phyloP scores from a whole-genome alignment of 2,113 vertebrate species.

The Rattus norvegicus region GRCr8 NC_086023.1:136670001-136670500 shows the following conservation, averaged over 20 bases:
- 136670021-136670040: neutral
- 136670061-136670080: neutral
- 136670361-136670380: slow-evolving; percentile 74
- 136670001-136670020: neutral
- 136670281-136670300: slow-evolving; percentile 60
- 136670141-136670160: neutral
- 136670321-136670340: slow-evolving; percentile 73
- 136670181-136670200: neutral
- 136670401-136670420: slow-evolving; percentile 84
- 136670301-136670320: slow-evolving; percentile 85
- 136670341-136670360: slow-evolving; percentile 82
- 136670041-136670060: neutral
- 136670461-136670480: neutral
- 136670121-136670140: neutral
- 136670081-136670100: neutral
- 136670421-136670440: slow-evolving; percentile 78
- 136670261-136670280: slow-evolving; percentile 61
- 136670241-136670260: slow-evolving; percentile 76
- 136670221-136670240: slow-evolving; percentile 21
- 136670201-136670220: neutral
- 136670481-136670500: neutral
- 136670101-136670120: neutral
- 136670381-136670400: slow-evolving; percentile 72
- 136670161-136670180: neutral
- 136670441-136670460: neutral